Evolutionary conservation across 1,140 invertebrate species (phyloP), one percentile per base, ranked within the genome.

Genomic region (Apocrypta bakeri): DNA sequence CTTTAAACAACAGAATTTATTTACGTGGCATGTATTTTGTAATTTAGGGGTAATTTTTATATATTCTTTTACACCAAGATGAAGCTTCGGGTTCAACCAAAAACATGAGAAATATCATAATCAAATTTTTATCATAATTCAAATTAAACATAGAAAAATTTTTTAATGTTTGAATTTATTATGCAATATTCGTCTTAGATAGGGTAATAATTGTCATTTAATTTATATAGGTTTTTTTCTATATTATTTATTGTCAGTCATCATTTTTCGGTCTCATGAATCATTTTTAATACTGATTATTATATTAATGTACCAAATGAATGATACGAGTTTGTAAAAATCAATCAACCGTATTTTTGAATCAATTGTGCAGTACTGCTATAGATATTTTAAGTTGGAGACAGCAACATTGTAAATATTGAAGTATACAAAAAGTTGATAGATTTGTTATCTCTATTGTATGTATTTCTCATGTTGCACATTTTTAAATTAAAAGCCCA

Each of bases 381-480:
- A 48, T 82, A 81, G 61, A 64, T 78, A 72, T 84, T 84, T 84
- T 81, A 78, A 69, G 40, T 68, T 61, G 24, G n/a, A 79, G 56
- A 71, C 40, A 82, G 71, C 73, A 83, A 79, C 78, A 79, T 61
- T 80, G 83, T 85, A 73, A 80, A 82, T 79, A 83, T 42, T 82
- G 48, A 81, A 78, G 81, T 81, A 81, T 80, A 85, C 66, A 79
- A 78, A 81, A 81, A 79, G 63, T 77, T 71, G 68, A 77, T 81
- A 83, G 61, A 56, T 73, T 85, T 84, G 80, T 80, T 83, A 81
- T 78, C 69, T 79, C 31, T 85, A 75, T 81, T 74, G 71, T 85
- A 74, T 85, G 31, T 80, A 80, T 80, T 75, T 79, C 69, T 79
- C 37, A 64, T 78, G 68, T 82, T 82, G 81, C 75, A 72, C 42